Percentiles rank a stretch among this genome's conserved stretches.
phyloP scores from a whole-genome alignment of 1,140 invertebrate genomes.

The Leptonema lineaticorne region DNA sequence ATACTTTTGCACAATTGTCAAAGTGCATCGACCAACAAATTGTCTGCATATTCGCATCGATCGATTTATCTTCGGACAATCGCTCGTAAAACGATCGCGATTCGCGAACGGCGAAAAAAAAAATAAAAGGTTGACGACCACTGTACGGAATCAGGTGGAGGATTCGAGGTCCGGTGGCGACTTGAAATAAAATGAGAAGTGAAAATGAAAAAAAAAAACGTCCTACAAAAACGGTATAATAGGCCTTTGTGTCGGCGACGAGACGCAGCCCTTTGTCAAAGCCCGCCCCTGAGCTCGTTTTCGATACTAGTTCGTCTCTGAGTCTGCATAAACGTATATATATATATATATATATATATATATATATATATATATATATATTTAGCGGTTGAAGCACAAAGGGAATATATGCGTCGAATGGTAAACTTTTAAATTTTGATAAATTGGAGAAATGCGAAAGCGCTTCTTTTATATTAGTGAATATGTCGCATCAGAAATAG shows the following conservation, averaged over 20 bases:
- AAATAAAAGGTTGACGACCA: background rate
- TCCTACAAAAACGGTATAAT: conserved; percentile 29
- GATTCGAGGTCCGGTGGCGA: conserved; percentile 23
- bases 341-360: too few species aligned
- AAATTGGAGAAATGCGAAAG: too few species aligned
- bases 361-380: too few species aligned
- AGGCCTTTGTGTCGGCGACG: conserved; percentile 32
- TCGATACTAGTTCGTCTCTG: too few species aligned
- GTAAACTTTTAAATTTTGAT: too few species aligned
- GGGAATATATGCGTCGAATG: too few species aligned
- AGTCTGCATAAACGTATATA: too few species aligned
- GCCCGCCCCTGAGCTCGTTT: conserved; percentile 25
- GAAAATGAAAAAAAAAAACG: background rate
- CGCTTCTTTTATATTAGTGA: too few species aligned
- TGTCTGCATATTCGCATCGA: background rate
- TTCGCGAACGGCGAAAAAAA: background rate
- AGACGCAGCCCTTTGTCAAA: conserved; percentile 27
- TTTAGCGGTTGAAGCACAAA: too few species aligned
- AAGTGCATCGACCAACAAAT: too few species aligned
- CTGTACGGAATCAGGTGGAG: background rate
- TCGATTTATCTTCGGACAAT: background rate
- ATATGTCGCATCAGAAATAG: too few species aligned
- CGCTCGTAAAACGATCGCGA: background rate
- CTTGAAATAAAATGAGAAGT: conserved; percentile 4
- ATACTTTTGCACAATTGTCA: too few species aligned